phyloP scores from a whole-genome alignment of 2,113 vertebrate species.

The Amphiprion percula region DNA sequence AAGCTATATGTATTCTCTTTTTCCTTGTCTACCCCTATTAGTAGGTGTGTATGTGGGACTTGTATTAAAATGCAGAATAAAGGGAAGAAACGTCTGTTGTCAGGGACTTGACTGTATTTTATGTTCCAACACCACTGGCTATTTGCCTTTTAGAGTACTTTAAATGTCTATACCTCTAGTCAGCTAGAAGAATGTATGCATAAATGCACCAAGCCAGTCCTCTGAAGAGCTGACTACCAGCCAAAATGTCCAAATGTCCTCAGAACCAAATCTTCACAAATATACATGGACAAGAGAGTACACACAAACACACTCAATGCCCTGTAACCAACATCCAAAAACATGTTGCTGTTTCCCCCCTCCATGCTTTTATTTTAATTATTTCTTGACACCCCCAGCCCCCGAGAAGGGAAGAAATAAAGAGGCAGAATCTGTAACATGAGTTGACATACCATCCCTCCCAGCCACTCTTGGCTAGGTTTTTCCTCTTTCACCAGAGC shows the following conservation, averaged over 20 bases:
- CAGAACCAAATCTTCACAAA: constrained; percentile 1
- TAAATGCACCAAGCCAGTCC: background rate
- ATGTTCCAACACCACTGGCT: too few species aligned
- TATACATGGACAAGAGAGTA: background rate
- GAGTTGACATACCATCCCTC: constrained; percentile 65
- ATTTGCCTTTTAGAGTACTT: too few species aligned
- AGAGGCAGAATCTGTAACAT: constrained; percentile 63
- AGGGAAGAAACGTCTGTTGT: too few species aligned
- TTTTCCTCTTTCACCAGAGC: constrained; percentile 62
- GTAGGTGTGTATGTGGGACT: too few species aligned
- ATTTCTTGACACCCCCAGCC: constrained; percentile 37
- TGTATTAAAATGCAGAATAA: too few species aligned
- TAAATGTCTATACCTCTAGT: too few species aligned
- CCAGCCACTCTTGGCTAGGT: constrained; percentile 57
- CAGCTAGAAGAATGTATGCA: too few species aligned
- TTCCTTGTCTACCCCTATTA: too few species aligned
- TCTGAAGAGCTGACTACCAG: background rate
- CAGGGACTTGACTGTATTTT: too few species aligned
- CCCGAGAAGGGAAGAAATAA: constrained; percentile 44
- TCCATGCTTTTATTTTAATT: background rate
- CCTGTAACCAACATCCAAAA: constrained; percentile 36
- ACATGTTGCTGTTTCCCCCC: constrained; percentile 24
- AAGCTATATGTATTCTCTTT: too few species aligned
- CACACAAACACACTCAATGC: constrained; percentile 10
- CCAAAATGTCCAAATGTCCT: background rate